phyloP scores from a whole-genome alignment of 2,888 invertebrate species.

The Melipona bicolor region DNA sequence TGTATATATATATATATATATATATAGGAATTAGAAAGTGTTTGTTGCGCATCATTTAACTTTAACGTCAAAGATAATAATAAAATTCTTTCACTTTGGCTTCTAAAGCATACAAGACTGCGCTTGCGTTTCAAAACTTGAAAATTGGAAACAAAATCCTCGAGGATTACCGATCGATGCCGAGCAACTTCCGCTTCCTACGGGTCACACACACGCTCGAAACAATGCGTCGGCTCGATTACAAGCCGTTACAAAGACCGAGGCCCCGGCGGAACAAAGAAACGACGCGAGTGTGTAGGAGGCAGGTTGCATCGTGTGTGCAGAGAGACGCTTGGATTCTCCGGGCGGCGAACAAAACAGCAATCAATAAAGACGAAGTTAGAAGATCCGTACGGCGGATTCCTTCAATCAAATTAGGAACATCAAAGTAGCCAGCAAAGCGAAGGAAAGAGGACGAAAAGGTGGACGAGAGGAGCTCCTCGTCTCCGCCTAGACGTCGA shows the following conservation, averaged over 20 bases:
- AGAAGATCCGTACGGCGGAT: constrained; percentile 80
- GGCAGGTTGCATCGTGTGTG: constrained; percentile 45
- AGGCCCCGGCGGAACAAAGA: constrained; percentile 19
- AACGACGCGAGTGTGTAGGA: constrained; percentile 10
- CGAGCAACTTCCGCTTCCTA: background rate
- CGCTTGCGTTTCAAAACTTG: no score
- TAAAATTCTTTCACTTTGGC: no score
- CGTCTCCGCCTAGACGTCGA: constrained; percentile 51
- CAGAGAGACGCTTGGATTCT: constrained; percentile 26
- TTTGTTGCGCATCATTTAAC: no score
- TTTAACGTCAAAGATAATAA: no score
- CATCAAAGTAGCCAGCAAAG: constrained; percentile 82
- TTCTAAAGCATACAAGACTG: no score
- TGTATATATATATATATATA: no score
- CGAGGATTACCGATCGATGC: background rate
- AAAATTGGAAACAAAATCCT: background rate
- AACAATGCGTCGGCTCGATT: constrained; percentile 35
- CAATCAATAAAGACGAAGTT: constrained; percentile 83
- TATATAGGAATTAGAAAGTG: no score
- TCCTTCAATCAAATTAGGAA: constrained; percentile 84
- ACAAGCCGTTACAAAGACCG: constrained; percentile 32
- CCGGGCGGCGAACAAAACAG: constrained; percentile 76
- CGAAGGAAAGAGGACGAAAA: constrained; percentile 73
- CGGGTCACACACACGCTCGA: background rate
- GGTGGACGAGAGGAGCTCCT: constrained; percentile 61